A percentile compares a stretch with the other conserved stretches of the same genome.
Evolutionary conservation across 2,113 vertebrate species (phyloP).

Genomic region (Hucho hucho): DNA sequence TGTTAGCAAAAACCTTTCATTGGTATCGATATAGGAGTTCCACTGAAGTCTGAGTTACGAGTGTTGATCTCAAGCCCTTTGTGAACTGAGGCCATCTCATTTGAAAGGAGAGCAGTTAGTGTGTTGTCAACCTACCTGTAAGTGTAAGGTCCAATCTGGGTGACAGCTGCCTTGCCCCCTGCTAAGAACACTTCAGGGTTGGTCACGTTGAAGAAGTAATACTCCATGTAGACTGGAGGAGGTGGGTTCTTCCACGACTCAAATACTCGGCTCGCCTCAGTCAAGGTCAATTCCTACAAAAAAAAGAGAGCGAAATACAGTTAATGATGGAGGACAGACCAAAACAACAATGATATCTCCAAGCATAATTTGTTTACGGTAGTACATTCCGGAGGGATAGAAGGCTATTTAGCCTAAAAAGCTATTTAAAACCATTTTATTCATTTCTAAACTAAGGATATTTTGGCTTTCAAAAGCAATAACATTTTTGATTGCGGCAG

Average conservation of each 20-base stretch:
- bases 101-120: not conserved
- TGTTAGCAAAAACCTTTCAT: too few species aligned
- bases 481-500: not conserved
- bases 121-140: constrained; percentile 79
- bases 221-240: constrained; percentile 90
- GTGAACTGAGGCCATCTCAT: not conserved
- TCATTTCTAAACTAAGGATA: not conserved
- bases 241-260: constrained; percentile 91
- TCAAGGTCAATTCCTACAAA: constrained; percentile 83
- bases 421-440: not conserved
- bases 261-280: constrained; percentile 83
- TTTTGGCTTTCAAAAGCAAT: not conserved
- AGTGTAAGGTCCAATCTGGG: constrained; percentile 91
- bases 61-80: too few species aligned
- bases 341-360: not conserved
- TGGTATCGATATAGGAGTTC: too few species aligned
- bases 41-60: too few species aligned
- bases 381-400: not conserved
- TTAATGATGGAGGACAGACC: constrained; percentile 3
- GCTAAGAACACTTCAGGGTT: constrained; percentile 86
- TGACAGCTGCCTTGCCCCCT: constrained; percentile 81
- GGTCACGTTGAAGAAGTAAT: constrained; percentile 95
- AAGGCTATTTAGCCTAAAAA: not conserved
- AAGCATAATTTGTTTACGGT: not conserved
- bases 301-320: not conserved